phyloP scores from a whole-genome alignment of 2,113 vertebrate species.

The Picathartes gymnocephalus region DNA sequence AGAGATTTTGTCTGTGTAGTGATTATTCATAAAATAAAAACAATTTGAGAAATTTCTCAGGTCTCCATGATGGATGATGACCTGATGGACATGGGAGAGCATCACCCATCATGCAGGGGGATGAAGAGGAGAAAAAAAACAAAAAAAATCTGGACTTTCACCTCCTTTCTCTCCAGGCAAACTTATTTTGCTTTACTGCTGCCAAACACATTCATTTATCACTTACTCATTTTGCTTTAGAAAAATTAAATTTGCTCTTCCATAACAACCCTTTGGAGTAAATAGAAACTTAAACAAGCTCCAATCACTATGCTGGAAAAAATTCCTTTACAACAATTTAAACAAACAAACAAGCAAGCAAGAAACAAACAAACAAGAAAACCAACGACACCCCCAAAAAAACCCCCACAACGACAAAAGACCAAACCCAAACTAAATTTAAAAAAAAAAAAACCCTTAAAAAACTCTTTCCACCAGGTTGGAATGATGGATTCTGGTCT shows the following conservation, averaged over 20 bases:
- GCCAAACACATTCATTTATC: not conserved
- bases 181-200: not conserved
- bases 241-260: not conserved
- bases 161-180: not conserved
- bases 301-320: not conserved
- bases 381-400: fast-evolving
- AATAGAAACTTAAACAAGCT: not conserved
- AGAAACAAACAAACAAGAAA: not conserved
- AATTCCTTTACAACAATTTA: not conserved
- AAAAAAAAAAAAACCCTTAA: too few relatives aligned
- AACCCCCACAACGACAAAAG: not conserved
- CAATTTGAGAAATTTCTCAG: not conserved
- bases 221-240: not conserved
- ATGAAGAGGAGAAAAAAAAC: not conserved
- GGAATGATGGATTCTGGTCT: not conserved
- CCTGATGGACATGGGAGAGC: not conserved
- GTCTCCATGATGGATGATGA: not conserved
- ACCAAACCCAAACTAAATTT: not conserved
- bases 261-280: not conserved
- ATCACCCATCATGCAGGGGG: not conserved
- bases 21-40: not conserved
- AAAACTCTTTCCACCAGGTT: not conserved
- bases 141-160: not conserved
- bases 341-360: not conserved
- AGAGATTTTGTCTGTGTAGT: not conserved